Base-by-base conservation (phyloP, 2,797 vertebrate species). In the Paedocypris micromegethes region DNA sequence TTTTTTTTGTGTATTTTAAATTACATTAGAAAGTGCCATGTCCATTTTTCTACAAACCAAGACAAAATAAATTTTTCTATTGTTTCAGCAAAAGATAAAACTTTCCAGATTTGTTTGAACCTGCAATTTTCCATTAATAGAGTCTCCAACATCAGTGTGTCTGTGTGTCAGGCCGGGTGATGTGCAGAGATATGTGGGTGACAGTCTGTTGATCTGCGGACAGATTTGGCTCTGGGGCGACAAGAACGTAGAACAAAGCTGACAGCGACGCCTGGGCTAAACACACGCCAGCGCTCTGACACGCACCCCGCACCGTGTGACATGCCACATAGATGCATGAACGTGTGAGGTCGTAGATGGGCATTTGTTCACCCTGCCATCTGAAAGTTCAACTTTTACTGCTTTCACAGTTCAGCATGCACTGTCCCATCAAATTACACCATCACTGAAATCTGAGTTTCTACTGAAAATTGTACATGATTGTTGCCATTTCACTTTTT, bases 121-220 rank as follows among this genome's bases (percentile, higher is more conserved):
- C 50, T 54, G 23, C 9, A 38, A 8, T 38, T 53, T 64, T 53
- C 62, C 46, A 40, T 54, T 64, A 46, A 45, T 39, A 39, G 7
- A 45, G 42, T 45, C 9, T 54, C 38, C 3, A 37, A 38, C 8
- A 53, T 43, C 40, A 53, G 50, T 59, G 41, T 38, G 55, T 44
- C 40, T 44, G 6, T 52, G 61, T 64, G 61, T 64, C 47, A 37
- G 40, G 41, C 51, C 8, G 43, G 7, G 8, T 44, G 52, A 60
- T 64, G 60, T 61, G 59, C 51, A 23, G 9, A 50, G 58, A 77
- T 71, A 59, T 23, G 74, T 23, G 56, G 59, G 45, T 68, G 72
- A 74, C 72, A 70, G 67, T 55, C 59, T 71, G 51, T 55, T 77
- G 64, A 70, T 54, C 58, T 61, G 53, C 42, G 72, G 68, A 74